These are phyloP conservation scores for Coracias cyanogaster DNA, from an alignment of 2,797 vertebrate species.

Conservation along the genomic window DNA sequence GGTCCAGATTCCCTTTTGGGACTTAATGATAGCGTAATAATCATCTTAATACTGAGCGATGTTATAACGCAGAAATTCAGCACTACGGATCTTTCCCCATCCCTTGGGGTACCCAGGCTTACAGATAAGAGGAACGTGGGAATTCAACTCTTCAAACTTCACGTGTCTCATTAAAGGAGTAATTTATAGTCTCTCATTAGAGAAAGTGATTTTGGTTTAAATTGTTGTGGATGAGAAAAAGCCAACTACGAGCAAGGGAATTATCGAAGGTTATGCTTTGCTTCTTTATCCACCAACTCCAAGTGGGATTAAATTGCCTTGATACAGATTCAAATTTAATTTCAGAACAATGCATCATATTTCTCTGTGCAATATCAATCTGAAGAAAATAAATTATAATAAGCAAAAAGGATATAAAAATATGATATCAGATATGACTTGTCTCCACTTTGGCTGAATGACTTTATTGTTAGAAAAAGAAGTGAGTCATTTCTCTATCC, in stretches of 20 bases:
- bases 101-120: conserved; percentile 23
- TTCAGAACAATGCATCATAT: conserved; percentile 58
- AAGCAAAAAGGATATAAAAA: conserved; percentile 52
- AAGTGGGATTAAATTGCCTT: conserved; percentile 58
- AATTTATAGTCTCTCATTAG: conserved; percentile 61
- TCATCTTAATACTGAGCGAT: not conserved
- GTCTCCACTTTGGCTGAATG: conserved; percentile 64
- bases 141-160: conserved; percentile 63
- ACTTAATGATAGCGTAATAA: conserved; percentile 48
- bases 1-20: conserved; percentile 51
- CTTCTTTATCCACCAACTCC: conserved; percentile 48
- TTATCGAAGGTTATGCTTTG: conserved; percentile 35
- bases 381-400: conserved; percentile 57
- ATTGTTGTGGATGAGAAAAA: conserved; percentile 46
- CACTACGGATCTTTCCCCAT: not conserved
- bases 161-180: conserved; percentile 51
- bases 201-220: conserved; percentile 62
- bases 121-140: conserved; percentile 37
- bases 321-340: conserved; percentile 74
- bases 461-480: conserved; percentile 55
- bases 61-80: conserved; percentile 51
- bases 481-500: conserved; percentile 28
- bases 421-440: conserved; percentile 54
- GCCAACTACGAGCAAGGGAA: conserved; percentile 47
- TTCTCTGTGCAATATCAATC: conserved; percentile 56